Evolutionary conservation across 2,888 invertebrate species (phyloP).

Genomic region (Diarsia rubi): DNA sequence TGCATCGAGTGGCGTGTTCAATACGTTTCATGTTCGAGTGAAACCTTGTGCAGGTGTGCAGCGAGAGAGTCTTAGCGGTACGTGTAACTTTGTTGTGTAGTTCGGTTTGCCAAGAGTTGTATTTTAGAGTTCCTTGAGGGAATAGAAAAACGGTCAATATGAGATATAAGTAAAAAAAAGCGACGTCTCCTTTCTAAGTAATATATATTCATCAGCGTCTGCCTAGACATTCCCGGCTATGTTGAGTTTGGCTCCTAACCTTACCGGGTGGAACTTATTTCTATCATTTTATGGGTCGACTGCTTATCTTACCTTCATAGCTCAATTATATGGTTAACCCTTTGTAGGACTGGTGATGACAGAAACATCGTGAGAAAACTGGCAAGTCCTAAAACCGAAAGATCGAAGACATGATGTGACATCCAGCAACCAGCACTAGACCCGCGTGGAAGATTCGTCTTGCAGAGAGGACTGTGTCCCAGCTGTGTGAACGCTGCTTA

Average conservation of each 20-base stretch:
- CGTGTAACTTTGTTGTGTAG: slow-evolving; percentile 49
- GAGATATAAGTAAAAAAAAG: background rate
- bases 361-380: background rate
- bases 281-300: background rate
- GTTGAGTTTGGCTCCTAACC: background rate
- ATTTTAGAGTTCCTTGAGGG: slow-evolving; percentile 13
- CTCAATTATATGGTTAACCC: background rate
- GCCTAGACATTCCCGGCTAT: background rate
- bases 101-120: slow-evolving; percentile 37
- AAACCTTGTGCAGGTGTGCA: slow-evolving; percentile 33
- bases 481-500: background rate
- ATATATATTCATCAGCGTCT: background rate
- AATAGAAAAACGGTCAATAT: background rate
- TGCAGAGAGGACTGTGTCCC: background rate
- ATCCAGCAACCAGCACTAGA: background rate
- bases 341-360: background rate
- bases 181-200: background rate
- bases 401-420: background rate
- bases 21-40: slow-evolving; percentile 21
- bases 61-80: slow-evolving; percentile 16
- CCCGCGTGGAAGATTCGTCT: background rate
- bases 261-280: background rate
- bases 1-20: slow-evolving; percentile 36
- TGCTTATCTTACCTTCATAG: background rate
- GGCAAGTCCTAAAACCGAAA: background rate